A percentile compares a stretch with the other conserved stretches of the same genome.
Evolutionary conservation across 2,888 invertebrate species (phyloP).

Genomic region (Actias luna): DNA sequence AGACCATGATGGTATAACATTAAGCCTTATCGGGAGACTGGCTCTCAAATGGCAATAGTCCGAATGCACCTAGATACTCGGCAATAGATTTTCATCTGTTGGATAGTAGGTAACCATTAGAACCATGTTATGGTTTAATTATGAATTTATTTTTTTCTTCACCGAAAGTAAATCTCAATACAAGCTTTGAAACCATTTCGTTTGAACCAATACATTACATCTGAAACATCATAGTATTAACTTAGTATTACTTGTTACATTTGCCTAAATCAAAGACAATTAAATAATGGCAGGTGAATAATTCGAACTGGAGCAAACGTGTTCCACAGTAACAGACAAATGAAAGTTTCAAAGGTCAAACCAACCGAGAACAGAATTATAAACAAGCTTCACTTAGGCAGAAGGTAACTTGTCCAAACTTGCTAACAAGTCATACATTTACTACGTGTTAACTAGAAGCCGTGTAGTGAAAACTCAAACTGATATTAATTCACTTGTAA

Average conservation of each 20-base stretch:
- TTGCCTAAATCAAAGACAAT: constrained; percentile 26
- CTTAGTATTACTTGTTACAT: constrained; percentile 23
- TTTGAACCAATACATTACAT: too few species aligned
- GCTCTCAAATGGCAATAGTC: too few species aligned
- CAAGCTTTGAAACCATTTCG: too few species aligned
- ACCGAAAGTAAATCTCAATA: too few species aligned
- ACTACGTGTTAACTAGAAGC: constrained; percentile 15
- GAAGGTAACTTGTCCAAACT: constrained; percentile 20
- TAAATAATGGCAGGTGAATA: constrained; percentile 36
- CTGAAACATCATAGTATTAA: constrained; percentile 15
- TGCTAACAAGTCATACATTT: constrained; percentile 7
- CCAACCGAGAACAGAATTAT: constrained; percentile 29
- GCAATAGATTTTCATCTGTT: too few species aligned
- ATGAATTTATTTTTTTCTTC: too few species aligned
- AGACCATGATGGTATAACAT: too few species aligned
- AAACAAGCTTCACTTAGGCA: constrained; percentile 23
- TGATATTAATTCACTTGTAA: constrained; percentile 15
- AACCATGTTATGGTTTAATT: too few species aligned
- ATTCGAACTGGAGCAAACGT: constrained; percentile 31
- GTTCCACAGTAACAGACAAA: constrained; percentile 38
- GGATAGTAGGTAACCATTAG: too few species aligned
- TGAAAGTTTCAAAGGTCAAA: constrained; percentile 29
- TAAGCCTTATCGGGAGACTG: too few species aligned
- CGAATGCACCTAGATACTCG: too few species aligned
- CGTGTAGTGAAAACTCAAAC: constrained; percentile 5